These are phyloP conservation scores for Melieria picta DNA, from an alignment of 2,888 invertebrate species.

Conservation along the genomic window DNA sequence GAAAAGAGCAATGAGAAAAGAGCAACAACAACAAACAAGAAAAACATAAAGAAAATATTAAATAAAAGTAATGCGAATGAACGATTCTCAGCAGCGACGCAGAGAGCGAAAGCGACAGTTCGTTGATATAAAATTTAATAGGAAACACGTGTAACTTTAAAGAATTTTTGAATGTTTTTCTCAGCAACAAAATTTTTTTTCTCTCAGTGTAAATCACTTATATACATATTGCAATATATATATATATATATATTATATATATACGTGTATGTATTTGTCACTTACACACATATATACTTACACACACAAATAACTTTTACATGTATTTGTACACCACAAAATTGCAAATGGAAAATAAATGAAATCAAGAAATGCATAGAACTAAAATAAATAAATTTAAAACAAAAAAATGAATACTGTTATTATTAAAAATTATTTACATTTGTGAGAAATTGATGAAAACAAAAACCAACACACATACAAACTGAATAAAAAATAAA, in stretches of 20 bases:
- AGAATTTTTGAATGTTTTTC: conserved; percentile 26
- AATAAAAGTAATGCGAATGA: neutral
- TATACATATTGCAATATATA: conserved; percentile 44
- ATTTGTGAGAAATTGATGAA: conserved; percentile 39
- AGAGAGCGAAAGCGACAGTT: neutral
- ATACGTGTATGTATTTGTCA: conserved; percentile 18
- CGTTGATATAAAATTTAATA: neutral
- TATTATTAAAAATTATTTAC: conserved; percentile 42
- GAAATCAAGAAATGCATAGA: conserved; percentile 17
- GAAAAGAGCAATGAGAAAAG: neutral
- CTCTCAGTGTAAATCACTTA: conserved; percentile 54
- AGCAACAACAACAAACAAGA: neutral
- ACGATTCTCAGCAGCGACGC: neutral
- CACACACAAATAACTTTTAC: conserved; percentile 13
- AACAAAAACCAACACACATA: conserved; percentile 22
- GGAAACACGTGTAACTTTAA: neutral
- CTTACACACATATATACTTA: neutral
- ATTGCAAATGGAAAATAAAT: conserved; percentile 9
- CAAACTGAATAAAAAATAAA: conserved; percentile 35
- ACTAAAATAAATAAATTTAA: conserved; percentile 34
- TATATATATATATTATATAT: conserved; percentile 10
- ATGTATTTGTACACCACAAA: conserved; percentile 20
- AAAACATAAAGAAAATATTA: neutral
- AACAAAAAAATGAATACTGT: conserved; percentile 46
- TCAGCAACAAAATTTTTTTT: conserved; percentile 6